Evolutionary conservation across 2,888 invertebrate genomes (phyloP), one percentile per base, ranked within the genome.

Genomic region (Leptinotarsa tumamoca): DNA sequence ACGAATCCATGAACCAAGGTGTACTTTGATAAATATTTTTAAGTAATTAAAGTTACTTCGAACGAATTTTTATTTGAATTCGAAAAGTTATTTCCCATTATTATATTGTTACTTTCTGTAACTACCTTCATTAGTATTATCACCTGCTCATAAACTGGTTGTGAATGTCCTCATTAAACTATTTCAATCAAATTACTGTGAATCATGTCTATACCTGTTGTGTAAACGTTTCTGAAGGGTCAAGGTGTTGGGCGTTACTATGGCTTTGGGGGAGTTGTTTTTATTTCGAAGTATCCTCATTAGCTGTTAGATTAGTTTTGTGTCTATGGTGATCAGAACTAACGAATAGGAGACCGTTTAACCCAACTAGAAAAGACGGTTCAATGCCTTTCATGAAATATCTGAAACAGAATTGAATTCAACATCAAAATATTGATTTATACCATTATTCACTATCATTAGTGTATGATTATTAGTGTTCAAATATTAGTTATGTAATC

Each of bases 231-330:
- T 18, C 49, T 72, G 23, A 56, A 67, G 23, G 58, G 58, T 63
- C 27, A 72, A 68, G 72, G 72, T 72, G 74, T 23, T 71, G 61
- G 74, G 58, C 74, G 51, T 56, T 58, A 54, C n/a, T 17, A 58
- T 61, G 43, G 61, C 67, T 72, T 23, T 21, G 54, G 52, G 70
- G 56, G 70, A 43, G 43, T 63, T 27, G n/a, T 63, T 33, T 68
- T 33, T 23, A 14, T 17, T n/a, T 54, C 17, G 52, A 15, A 68
- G 23, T 10, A 52, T 68, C 52, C 54, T 51, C 68, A 18, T 51
- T 54, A 68, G 52, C 52, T n/a, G 33, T 68, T 68, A 18, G 54
- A 33, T 27, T 68, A 68, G 63, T 68, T 52, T 23, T 13, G 52
- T 68, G 68, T 54, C 52, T 54, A 33, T 27, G 23, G 54, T 15